Evolutionary conservation across 2,113 vertebrate genomes (phyloP), one percentile per base, ranked within the genome.

Genomic region (Rhineura floridana): DNA sequence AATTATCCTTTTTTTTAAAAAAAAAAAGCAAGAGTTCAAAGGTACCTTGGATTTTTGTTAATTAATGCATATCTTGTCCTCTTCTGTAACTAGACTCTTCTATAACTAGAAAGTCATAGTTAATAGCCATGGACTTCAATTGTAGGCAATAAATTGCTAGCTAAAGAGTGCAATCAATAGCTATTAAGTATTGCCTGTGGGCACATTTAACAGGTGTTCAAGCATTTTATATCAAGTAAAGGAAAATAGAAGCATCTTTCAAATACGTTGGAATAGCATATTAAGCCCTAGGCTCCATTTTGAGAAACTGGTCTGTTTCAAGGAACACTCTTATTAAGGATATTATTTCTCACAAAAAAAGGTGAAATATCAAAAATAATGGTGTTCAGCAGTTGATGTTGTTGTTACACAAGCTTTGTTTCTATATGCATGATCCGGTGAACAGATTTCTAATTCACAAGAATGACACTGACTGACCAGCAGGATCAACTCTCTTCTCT

Each of bases 201-300:
- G 92, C 91, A 94, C 94, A 96, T 97, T 95, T 95, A 95, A 92
- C 96, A 97, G 96, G 96, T 96, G 97, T 95, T 95, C 87, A 90
- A 46, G 63, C 73, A 79, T 93, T 92, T 91, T 92, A 89, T 76
- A 91, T 91, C 91, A 67, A 92, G 88, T 88, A 92, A 92, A 92
- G 85, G 85, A 80, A 92, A 89, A 84, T 88, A 81, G 30, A 83
- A 87, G 83, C 83, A 91, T 89, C 83, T 79, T 92, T 48, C 82
- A 63, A n/a, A 91, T 89, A 83, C 85, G 82, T 88, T 89, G 67
- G 70, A 82, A 63, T 42, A 72, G 42, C 28, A 0, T 89, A 86
- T 75, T 63, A 55, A 44, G 63, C 91, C 83, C 85, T 88, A 65
- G 36, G 77, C 6, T 88, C 82, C 87, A 48, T 75, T 48, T 0